phyloP scores from a whole-genome alignment of 2,797 vertebrate species.

The Myotis findleyi region DNA sequence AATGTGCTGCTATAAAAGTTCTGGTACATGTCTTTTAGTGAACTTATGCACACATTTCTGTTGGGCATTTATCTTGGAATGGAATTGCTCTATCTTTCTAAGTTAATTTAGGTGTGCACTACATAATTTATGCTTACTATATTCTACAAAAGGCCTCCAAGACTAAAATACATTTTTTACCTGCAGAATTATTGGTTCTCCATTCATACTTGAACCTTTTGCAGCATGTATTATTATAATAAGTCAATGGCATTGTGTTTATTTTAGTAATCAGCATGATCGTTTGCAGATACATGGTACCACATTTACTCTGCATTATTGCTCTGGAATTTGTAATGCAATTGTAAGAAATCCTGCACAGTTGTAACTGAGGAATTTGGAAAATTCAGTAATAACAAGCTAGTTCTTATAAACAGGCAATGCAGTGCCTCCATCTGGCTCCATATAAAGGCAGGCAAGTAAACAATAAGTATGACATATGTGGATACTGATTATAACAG shows the following conservation, averaged over 20 bases:
- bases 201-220: background rate
- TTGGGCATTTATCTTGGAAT: background rate
- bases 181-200: background rate
- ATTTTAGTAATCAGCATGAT: background rate
- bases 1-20: background rate
- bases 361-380: background rate
- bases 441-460: conserved; percentile 5
- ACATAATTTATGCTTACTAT: background rate
- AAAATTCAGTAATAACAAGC: conserved; percentile 54
- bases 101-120: background rate
- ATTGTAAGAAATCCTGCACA: background rate
- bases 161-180: background rate
- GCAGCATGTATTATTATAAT: background rate
- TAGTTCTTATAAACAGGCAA: conserved; percentile 38
- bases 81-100: background rate
- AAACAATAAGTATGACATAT: conserved; percentile 60
- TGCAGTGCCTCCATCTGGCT: conserved; percentile 20
- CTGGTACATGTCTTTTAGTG: background rate
- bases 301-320: conserved; percentile 7
- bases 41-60: background rate
- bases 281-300: background rate
- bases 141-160: background rate
- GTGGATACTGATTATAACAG: conserved; percentile 42
- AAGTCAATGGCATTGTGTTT: background rate
- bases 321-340: conserved; percentile 11